Percentiles rank a stretch among this genome's conserved stretches.
phyloP scores from a whole-genome alignment of 2,888 invertebrate species.

The Tromatobia lineatoria region DNA sequence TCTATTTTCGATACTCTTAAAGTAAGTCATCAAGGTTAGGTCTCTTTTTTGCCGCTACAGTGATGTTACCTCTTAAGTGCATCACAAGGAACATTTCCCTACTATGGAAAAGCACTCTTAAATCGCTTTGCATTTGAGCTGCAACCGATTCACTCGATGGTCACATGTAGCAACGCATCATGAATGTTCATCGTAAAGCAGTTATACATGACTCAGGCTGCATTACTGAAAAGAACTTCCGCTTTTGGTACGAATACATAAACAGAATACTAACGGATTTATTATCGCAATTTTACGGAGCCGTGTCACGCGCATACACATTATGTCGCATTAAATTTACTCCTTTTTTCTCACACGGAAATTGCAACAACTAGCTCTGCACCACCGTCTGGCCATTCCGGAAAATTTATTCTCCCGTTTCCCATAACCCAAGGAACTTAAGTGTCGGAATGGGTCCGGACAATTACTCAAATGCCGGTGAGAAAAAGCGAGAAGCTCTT shows the following conservation, averaged over 20 bases:
- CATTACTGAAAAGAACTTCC: background rate
- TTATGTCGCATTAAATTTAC: conserved; percentile 28
- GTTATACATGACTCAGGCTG: conserved; percentile 13
- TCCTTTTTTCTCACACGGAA: background rate
- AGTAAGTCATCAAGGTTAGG: too few relatives aligned
- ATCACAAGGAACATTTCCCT: conserved; percentile 10
- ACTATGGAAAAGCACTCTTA: conserved; percentile 5
- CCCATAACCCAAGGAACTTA: background rate
- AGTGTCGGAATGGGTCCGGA: background rate
- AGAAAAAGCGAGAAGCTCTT: conserved; percentile 30
- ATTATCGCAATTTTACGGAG: conserved; percentile 5
- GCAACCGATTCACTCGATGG: background rate
- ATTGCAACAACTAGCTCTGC: conserved; percentile 4
- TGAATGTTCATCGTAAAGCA: conserved; percentile 26
- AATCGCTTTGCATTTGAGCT: conserved; percentile 26
- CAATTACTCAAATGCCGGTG: conserved; percentile 44
- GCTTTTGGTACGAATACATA: conserved; percentile 35
- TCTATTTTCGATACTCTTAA: too few relatives aligned
- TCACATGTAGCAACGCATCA: conserved; percentile 19
- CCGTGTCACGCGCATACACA: background rate
- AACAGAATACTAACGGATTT: conserved; percentile 38
- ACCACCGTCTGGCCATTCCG: conserved; percentile 10
- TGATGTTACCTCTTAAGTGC: too few relatives aligned
- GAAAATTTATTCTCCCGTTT: conserved; percentile 35
- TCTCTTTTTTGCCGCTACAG: too few relatives aligned